These are phyloP conservation scores for Lepidonotus clava DNA, from an alignment of 2,888 invertebrate species.

Conservation along the genomic window DNA sequence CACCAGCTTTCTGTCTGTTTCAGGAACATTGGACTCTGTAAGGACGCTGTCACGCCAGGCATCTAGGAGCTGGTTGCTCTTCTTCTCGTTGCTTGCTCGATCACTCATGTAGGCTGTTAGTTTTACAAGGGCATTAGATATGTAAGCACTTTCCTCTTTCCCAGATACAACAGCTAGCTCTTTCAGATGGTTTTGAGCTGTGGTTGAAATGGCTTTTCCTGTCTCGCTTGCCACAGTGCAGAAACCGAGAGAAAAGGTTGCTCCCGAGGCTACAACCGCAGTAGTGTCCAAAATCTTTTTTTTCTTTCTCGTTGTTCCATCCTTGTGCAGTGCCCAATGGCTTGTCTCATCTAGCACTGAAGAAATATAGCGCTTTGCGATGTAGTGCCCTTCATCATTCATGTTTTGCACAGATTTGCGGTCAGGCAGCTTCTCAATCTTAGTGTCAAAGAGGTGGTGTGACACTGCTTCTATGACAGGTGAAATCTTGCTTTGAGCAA, in stretches of 20 bases:
- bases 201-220: background rate
- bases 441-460: background rate
- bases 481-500: background rate
- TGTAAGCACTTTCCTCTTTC: background rate
- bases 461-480: conserved; percentile 2
- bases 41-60: background rate
- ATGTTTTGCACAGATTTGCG: conserved; percentile 3
- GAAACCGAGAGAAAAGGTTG: background rate
- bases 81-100: conserved; percentile 37
- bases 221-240: conserved; percentile 22
- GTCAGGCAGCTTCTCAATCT: background rate
- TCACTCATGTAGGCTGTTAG: conserved; percentile 24
- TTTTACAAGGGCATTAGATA: background rate
- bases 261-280: background rate
- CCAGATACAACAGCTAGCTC: background rate
- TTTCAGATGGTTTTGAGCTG: conserved; percentile 17
- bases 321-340: background rate
- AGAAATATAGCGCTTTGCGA: background rate
- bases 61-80: conserved; percentile 2
- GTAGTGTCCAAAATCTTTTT: conserved; percentile 29
- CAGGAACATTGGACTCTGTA: background rate
- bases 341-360: background rate
- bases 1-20: background rate
- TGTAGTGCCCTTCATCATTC: conserved; percentile 33
- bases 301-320: background rate